phyloP scores from a whole-genome alignment of 2,888 invertebrate genomes.

The Disparrhopalites patrizii region DNA sequence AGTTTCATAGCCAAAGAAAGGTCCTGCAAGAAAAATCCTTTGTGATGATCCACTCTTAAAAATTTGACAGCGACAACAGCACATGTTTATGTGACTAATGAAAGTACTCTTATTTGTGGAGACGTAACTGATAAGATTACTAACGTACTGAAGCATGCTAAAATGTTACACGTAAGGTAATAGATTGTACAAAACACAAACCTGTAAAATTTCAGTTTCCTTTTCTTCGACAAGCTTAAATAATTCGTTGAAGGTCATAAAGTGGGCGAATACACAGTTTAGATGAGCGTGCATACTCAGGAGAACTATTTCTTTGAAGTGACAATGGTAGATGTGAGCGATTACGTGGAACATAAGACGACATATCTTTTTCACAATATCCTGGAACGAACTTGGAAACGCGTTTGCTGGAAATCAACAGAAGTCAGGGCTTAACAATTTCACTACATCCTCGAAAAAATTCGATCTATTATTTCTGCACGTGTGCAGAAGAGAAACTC shows the following conservation, averaged over 20 bases:
- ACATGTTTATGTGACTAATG: no score
- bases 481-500: no score
- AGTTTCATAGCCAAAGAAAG: constrained; percentile 48
- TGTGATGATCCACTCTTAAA: no score
- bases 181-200: no score
- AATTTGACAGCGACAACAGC: no score
- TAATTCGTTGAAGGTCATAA: constrained; percentile 77
- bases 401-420: constrained; percentile 67
- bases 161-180: no score
- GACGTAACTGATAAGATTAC: background rate
- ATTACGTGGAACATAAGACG: constrained; percentile 95
- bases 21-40: constrained; percentile 38
- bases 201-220: constrained; percentile 91
- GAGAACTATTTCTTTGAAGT: constrained; percentile 91
- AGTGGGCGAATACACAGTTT: constrained; percentile 95
- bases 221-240: constrained; percentile 91
- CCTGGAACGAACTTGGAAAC: constrained; percentile 91
- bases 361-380: constrained; percentile 91
- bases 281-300: constrained; percentile 93
- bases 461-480: no score
- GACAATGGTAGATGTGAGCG: constrained; percentile 96
- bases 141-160: no score
- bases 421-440: constrained; percentile 30
- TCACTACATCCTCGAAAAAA: no score
- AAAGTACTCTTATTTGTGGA: background rate